Base-by-base conservation (phyloP, 1,140 invertebrate species). In the Tetramorium alpestre region DNA sequence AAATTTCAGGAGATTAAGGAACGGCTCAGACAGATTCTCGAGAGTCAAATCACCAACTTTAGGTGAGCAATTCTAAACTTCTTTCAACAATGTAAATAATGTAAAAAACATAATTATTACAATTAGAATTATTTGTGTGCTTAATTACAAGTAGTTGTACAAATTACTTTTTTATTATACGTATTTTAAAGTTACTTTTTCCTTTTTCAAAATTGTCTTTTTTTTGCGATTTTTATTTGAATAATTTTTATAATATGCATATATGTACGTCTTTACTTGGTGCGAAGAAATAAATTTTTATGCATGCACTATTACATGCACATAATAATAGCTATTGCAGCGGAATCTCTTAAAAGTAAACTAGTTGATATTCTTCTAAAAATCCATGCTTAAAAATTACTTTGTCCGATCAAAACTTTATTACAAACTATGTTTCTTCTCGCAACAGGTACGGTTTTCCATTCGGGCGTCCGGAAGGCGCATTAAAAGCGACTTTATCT, bases 31-130 rank as follows among this genome's bases (percentile, higher is more conserved):
- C 97, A 98, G 90, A 96, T 99, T 78, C 96, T 99, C 64, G 99
- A 99, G 95, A 98, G 99, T 95, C 99, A 99, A 96, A 99, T 99
- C 85, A 99, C 99, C 4, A 99, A 99, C 96, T 99, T 99, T 96
- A 97, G 98, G 97, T 98, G 96, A 93, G 69, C 89, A 58, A 60
- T 69, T 41, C 5, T n/a, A 56, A 58, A 33, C 10, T 16, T 6
- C 4, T n/a, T 25, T 33, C 0, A 41, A 76, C 4, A 33, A 33
- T 76, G 4, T 44, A 5, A 28, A 16, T 33, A 2, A 33, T 10
- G 8, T 22, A 41, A 22, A 13, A 41, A 70, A n/a, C 33, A 33
- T 4, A 56, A 56, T n/a, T n/a, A n/a, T 54, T 51, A 22, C 28
- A 54, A 73, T 33, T 33, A 54, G 4, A 73, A 73, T 73, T 54